Percentiles rank a stretch among this genome's conserved stretches.
Conservation (phyloP, 2,888 invertebrate species). For the Salticus scenicus region DNA sequence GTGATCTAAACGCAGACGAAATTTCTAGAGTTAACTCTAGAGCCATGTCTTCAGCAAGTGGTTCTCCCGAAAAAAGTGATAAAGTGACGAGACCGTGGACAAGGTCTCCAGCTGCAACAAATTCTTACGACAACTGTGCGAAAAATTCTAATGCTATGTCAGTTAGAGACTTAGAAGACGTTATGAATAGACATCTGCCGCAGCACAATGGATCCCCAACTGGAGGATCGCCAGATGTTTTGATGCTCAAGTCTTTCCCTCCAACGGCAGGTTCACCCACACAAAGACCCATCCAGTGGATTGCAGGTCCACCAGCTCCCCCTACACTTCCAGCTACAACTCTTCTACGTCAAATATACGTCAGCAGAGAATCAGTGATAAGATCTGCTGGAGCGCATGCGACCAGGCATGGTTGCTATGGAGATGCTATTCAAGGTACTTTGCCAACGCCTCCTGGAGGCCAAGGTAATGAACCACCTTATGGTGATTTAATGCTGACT, state of each 20-base stretch:
- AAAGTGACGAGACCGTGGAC: constrained; percentile 67
- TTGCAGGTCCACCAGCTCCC: constrained; percentile 80
- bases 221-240: constrained; percentile 20
- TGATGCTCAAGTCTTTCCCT: constrained; percentile 56
- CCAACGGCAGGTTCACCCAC: constrained; percentile 18
- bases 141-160: constrained; percentile 76
- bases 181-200: constrained; percentile 93
- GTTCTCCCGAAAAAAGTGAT: constrained; percentile 40
- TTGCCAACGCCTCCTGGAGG: constrained; percentile 93
- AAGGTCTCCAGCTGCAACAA: constrained; percentile 38
- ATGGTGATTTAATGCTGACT: constrained; percentile 77
- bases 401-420: constrained; percentile 73
- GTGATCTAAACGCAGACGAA: constrained; percentile 38
- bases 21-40: background rate
- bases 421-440: constrained; percentile 79
- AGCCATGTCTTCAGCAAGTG: background rate
- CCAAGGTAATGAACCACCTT: constrained; percentile 50
- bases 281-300: constrained; percentile 86
- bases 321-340: constrained; percentile 88
- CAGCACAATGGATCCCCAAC: constrained; percentile 61
- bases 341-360: constrained; percentile 90
- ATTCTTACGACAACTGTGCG: background rate
- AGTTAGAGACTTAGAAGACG: constrained; percentile 94
- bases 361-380: constrained; percentile 96
- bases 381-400: constrained; percentile 82